A percentile compares a stretch with the other conserved stretches of the same genome.
phyloP scores from a whole-genome alignment of 2,113 vertebrate species.

The Australoheros scitulus region DNA sequence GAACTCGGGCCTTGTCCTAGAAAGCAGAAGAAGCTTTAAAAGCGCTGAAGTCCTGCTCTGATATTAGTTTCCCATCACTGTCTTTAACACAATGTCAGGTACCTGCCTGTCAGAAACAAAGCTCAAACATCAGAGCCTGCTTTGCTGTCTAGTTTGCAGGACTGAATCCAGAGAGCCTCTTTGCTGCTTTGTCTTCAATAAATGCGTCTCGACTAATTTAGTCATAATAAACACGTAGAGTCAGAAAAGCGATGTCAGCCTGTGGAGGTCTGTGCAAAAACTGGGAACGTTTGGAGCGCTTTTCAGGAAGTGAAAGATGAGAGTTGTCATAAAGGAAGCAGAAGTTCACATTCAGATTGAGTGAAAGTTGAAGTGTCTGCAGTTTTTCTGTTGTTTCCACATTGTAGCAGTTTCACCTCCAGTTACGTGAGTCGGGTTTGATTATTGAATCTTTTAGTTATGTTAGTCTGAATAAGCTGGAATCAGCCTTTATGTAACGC shows the following conservation, averaged over 20 bases:
- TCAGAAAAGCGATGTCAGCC: background rate
- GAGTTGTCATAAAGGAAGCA: background rate
- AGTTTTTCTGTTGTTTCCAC: too few species aligned
- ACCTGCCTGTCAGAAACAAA: too few species aligned
- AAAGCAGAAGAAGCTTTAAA: too few species aligned
- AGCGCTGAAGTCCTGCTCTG: too few species aligned
- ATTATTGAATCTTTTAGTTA: background rate
- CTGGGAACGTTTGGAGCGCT: rapidly evolving
- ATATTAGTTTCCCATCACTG: too few species aligned
- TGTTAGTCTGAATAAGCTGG: background rate
- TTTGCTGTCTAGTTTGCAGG: too few species aligned
- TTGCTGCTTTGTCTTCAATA: background rate
- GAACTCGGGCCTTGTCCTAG: too few species aligned
- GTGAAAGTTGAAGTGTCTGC: background rate
- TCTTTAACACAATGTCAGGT: too few species aligned
- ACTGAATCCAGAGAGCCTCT: too few species aligned
- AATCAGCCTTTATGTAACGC: background rate
- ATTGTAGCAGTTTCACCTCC: background rate
- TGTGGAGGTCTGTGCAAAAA: rapidly evolving
- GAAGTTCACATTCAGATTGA: background rate
- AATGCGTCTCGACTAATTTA: background rate
- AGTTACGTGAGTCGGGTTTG: background rate
- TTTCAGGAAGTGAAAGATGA: background rate
- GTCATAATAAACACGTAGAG: background rate
- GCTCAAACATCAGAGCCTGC: too few species aligned